These are phyloP conservation scores for Pagetopsis macropterus DNA, from an alignment of 2,797 vertebrate genomes.

Conservation along the genomic window DNA sequence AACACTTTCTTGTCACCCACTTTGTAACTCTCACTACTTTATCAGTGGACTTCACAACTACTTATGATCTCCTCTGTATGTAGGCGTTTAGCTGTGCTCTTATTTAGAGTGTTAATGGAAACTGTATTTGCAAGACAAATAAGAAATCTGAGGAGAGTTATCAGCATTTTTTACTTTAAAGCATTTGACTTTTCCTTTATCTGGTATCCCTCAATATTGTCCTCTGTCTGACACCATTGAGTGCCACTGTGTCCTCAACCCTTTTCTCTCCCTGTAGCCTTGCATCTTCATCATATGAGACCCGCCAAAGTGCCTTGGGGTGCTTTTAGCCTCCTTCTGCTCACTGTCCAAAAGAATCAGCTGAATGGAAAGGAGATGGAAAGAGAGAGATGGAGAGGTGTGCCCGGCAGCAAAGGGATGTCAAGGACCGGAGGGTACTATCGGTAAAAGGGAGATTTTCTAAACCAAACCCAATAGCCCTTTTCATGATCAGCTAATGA, in stretches of 20 bases:
- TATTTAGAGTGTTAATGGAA: slow-evolving; percentile 1
- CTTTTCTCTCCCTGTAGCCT: slow-evolving; percentile 33
- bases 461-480: slow-evolving; percentile 16
- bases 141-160: background rate
- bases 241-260: slow-evolving; percentile 8
- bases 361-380: slow-evolving; percentile 27
- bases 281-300: slow-evolving; percentile 49
- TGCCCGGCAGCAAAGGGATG: slow-evolving; percentile 14
- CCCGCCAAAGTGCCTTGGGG: slow-evolving; percentile 47
- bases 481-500: slow-evolving; percentile 52
- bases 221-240: slow-evolving; percentile 11
- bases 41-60: slow-evolving; percentile 24
- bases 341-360: slow-evolving; percentile 60
- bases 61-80: slow-evolving; percentile 14
- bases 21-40: slow-evolving; percentile 33
- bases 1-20: slow-evolving; percentile 57
- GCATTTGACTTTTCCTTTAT: background rate
- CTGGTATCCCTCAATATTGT: slow-evolving; percentile 2
- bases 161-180: background rate
- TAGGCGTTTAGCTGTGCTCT: background rate
- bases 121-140: background rate
- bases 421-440: slow-evolving; percentile 31
- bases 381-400: slow-evolving; percentile 18
- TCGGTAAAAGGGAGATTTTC: slow-evolving; percentile 1
- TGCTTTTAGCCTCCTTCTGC: slow-evolving; percentile 72